Conservation (phyloP, 2,113 vertebrate species). For the Ictidomys tridecemlineatus region DNA sequence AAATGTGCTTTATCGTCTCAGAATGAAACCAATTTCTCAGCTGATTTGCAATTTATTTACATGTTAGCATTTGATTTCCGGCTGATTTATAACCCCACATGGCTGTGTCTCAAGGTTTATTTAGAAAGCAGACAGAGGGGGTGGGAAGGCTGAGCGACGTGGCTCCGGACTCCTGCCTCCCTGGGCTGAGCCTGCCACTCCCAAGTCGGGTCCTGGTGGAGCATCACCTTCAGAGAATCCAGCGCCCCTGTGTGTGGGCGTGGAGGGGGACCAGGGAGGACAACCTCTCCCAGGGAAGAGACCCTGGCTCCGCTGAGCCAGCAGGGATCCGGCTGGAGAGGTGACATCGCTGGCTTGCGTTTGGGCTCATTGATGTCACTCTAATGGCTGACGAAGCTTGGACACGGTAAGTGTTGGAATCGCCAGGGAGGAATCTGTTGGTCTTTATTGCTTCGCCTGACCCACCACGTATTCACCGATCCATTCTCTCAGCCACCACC, state of each 20-base stretch:
- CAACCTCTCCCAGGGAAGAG: neutral
- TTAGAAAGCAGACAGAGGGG: conserved; percentile 86
- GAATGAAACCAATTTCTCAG: conserved; percentile 90
- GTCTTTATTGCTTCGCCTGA: neutral
- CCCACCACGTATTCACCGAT: neutral
- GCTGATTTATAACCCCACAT: conserved; percentile 89
- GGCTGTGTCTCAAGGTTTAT: conserved; percentile 85
- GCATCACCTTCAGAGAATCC: neutral
- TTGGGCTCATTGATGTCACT: neutral
- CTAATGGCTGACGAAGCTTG: fast-evolving
- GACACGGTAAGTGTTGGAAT: neutral
- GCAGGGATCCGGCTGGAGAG: neutral
- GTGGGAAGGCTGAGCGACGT: neutral
- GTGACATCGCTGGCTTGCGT: neutral
- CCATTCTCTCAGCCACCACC: neutral
- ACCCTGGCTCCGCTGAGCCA: neutral
- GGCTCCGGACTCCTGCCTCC: fast-evolving
- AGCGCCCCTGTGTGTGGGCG: fast-evolving
- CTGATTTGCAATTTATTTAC: conserved; percentile 92
- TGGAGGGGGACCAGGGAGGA: neutral
- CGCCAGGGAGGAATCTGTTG: neutral
- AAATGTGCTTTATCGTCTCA: conserved; percentile 87
- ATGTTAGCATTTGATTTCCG: conserved; percentile 90
- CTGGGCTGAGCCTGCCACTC: neutral
- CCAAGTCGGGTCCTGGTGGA: neutral